phyloP scores from a whole-genome alignment of 2,797 vertebrate species.

The Lithobates pipiens region DNA sequence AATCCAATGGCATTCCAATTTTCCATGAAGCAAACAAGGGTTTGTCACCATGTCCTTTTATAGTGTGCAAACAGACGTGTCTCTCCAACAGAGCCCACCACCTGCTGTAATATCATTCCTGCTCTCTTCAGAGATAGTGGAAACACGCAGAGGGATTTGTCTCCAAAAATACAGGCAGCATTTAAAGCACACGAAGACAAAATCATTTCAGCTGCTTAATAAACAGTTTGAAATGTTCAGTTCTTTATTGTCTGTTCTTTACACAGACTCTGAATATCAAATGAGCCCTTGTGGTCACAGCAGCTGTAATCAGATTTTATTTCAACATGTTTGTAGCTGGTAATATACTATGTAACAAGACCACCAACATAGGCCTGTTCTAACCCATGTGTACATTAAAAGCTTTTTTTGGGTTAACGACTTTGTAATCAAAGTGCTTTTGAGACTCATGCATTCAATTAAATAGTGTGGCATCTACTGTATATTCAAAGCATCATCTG shows the following conservation, averaged over 20 bases:
- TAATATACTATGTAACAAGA: background rate
- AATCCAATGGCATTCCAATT: conserved; percentile 57
- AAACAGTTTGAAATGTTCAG: conserved; percentile 46
- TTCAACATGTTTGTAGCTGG: conserved; percentile 7
- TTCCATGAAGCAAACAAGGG: conserved; percentile 55
- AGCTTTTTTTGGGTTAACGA: background rate
- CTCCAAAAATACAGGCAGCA: conserved; percentile 1
- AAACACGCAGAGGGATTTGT: background rate
- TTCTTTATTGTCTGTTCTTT: conserved; percentile 1
- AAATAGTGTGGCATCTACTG: too few species aligned
- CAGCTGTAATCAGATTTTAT: conserved; percentile 14
- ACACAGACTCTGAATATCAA: background rate
- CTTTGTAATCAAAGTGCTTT: background rate
- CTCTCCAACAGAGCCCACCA: conserved; percentile 16
- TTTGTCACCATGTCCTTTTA: conserved; percentile 26
- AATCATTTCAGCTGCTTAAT: conserved; percentile 37
- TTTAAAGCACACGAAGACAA: conserved; percentile 38
- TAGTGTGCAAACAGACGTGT: conserved; percentile 24
- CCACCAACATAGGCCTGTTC: background rate
- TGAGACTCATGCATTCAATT: too few species aligned
- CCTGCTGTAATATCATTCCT: conserved; percentile 21
- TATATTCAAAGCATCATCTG: too few species aligned
- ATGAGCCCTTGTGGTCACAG: background rate
- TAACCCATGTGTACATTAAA: background rate
- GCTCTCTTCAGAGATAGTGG: background rate